Base-by-base conservation (phyloP, 2,797 vertebrate species). In the Bothrops alternatus region DNA sequence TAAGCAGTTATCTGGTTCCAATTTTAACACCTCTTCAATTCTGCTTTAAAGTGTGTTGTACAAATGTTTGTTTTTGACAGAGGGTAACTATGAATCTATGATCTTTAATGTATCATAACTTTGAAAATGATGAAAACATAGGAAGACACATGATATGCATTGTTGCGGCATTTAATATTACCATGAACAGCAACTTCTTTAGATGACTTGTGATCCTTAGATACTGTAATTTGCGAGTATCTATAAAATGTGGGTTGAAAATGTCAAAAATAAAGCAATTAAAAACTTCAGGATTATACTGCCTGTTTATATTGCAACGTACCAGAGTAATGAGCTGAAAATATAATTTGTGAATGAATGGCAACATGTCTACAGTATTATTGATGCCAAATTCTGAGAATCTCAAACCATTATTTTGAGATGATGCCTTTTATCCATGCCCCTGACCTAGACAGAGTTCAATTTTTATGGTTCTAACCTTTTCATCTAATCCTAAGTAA, bases 401-500 rank as follows among this genome's bases (percentile, higher is more conserved):
- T 23, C 18, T 89, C 63, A 63, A 91, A 26, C 93, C 25, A 93
- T 96, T 96, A 95, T 96, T 96, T 97, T 95, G 93, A 94, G 95
- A 94, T 95, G 85, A 94, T 95, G 86, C 94, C 95, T 97, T 97
- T 97, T 96, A 96, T 97, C 95, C 93, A 94, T 92, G 61, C 92
- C 37, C 95, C 93, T 95, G 93, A 93, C 91, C 95, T 96, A 95
- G 88, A 93, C 93, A 95, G 90, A 95, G 96, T 96, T 96, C 88
- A 95, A 95, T 23, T 96, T 96, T 96, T 96, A 90, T 95, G 95
- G 94, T 94, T 89, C 14, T 95, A 96, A 92, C 93, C 93, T 82
- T 97, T 97, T 97, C 91, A 96, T 97, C 95, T 94, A 96, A 69
- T 94, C 96, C 93, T 96, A 96, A 96, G 88, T 96, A 93, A 95